Conservation (phyloP, 1,140 invertebrate genomes). For the Trialeurodes vaporariorum region DNA sequence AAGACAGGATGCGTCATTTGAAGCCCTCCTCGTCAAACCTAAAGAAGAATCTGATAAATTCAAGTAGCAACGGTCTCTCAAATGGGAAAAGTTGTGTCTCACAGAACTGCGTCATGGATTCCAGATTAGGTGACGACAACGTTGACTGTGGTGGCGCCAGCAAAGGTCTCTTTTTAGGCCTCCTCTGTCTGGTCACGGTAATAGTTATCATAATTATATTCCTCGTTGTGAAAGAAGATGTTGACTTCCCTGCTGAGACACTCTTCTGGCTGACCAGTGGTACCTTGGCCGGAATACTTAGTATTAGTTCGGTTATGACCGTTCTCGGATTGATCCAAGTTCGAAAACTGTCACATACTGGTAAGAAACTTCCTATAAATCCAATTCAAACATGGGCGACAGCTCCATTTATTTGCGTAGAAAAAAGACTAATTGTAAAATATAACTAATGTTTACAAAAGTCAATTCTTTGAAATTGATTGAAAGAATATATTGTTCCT, state of each 20-base stretch:
- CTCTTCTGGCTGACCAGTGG: slow-evolving; percentile 38
- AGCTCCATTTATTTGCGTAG: no score
- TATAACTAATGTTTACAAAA: no score
- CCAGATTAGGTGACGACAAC: slow-evolving; percentile 13
- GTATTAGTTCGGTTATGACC: slow-evolving; percentile 30
- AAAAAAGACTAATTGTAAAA: no score
- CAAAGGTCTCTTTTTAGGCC: slow-evolving; percentile 48
- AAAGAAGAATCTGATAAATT: slow-evolving; percentile 28
- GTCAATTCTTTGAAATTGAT: no score
- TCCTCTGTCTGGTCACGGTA: slow-evolving; percentile 45
- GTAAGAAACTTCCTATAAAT: no score
- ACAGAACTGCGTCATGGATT: slow-evolving; percentile 14
- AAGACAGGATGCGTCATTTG: slow-evolving; percentile 27
- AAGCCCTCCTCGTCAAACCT: slow-evolving; percentile 20
- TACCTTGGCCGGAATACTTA: slow-evolving; percentile 36
- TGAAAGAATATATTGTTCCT: no score
- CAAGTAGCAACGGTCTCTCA: slow-evolving; percentile 20
- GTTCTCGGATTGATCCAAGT: slow-evolving; percentile 33
- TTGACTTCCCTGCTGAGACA: slow-evolving; percentile 38
- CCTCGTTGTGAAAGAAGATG: slow-evolving; percentile 46
- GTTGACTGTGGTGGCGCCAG: slow-evolving; percentile 44
- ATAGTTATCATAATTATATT: slow-evolving; percentile 52
- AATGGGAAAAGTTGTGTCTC: slow-evolving; percentile 12
- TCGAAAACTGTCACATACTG: slow-evolving; percentile 38
- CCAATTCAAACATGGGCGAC: no score